Conservation (phyloP, 2,888 invertebrate genomes). For the Allolobophora icterica region DNA sequence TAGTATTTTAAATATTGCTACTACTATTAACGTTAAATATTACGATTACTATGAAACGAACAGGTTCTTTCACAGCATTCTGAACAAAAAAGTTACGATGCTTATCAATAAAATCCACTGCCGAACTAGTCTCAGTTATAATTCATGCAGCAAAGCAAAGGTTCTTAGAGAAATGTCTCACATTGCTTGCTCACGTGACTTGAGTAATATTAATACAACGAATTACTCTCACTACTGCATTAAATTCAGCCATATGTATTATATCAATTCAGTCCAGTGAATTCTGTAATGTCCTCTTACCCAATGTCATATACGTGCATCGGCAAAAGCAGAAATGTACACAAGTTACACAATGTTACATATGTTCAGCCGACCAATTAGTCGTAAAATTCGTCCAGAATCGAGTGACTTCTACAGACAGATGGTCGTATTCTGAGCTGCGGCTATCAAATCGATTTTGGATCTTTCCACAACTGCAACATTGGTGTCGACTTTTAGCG, state of each 20-base stretch:
- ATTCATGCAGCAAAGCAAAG: neutral
- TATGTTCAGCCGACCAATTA: neutral
- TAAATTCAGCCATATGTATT: too few species aligned
- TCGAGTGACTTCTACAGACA: neutral
- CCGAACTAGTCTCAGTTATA: too few species aligned
- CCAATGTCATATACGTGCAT: neutral
- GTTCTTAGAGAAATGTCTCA: neutral
- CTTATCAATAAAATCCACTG: too few species aligned
- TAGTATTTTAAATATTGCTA: neutral
- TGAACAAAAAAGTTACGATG: too few species aligned
- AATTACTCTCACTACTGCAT: too few species aligned
- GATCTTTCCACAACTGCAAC: constrained; percentile 5
- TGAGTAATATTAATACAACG: neutral
- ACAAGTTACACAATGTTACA: constrained; percentile 12
- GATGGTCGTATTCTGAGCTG: neutral
- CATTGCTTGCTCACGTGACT: neutral
- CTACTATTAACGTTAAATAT: too few species aligned
- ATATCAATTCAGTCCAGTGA: neutral
- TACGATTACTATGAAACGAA: too few species aligned
- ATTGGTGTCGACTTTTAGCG: neutral
- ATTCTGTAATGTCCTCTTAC: neutral
- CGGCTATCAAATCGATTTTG: neutral
- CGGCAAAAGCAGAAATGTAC: neutral
- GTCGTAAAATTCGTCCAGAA: neutral
- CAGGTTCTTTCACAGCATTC: too few species aligned